A percentile compares a stretch with the other conserved stretches of the same genome.
phyloP scores from a whole-genome alignment of 2,888 invertebrate species.

The Matsumyia berberina region DNA sequence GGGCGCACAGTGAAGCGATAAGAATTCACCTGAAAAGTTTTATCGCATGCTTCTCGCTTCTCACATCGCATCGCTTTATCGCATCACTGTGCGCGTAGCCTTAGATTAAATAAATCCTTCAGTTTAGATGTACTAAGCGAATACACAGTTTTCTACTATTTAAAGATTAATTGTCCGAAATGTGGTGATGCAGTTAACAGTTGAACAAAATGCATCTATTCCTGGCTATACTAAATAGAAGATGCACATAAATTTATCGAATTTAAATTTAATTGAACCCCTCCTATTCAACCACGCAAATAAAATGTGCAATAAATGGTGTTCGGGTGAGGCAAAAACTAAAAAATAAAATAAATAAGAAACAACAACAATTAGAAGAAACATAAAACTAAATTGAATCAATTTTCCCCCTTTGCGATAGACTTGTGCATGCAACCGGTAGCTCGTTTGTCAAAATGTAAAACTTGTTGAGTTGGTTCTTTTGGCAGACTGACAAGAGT shows the following conservation, averaged over 20 bases:
- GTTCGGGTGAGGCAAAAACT: background rate
- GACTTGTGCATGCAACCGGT: slow-evolving; percentile 50
- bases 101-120: too few species aligned
- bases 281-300: background rate
- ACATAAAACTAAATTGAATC: slow-evolving; percentile 45
- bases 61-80: too few species aligned
- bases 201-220: background rate
- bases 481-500: slow-evolving; percentile 64
- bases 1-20: too few species aligned
- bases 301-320: slow-evolving; percentile 30
- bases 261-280: slow-evolving; percentile 14
- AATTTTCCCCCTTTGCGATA: slow-evolving; percentile 24
- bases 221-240: background rate
- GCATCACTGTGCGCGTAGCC: too few species aligned
- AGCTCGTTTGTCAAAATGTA: slow-evolving; percentile 57
- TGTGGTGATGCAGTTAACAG: too few species aligned
- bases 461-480: slow-evolving; percentile 54
- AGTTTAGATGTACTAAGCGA: too few species aligned
- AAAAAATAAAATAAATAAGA: slow-evolving; percentile 19
- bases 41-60: too few species aligned
- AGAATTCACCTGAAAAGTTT: too few species aligned
- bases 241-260: background rate
- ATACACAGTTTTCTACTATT: too few species aligned
- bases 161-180: too few species aligned
- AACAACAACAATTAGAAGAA: slow-evolving; percentile 28